Base-by-base conservation (phyloP, 2,888 invertebrate genomes). In the Eupsilia transversa region DNA sequence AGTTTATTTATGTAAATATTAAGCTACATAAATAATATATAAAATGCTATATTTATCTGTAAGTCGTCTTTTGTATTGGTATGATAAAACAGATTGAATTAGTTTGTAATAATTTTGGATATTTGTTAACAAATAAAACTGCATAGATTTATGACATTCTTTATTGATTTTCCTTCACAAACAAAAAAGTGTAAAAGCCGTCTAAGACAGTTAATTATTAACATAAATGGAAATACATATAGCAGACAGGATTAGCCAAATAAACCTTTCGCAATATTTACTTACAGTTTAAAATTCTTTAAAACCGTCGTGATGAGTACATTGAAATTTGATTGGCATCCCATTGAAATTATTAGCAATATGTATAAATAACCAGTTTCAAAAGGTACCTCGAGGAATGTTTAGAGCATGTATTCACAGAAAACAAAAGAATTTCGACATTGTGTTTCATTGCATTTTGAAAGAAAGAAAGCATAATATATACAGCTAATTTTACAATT, bases 111-210 rank as follows among this genome's bases (percentile, higher is more conserved):
- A 59, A 60, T 61, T 68, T 80, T 65, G 61, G 17, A 77, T 77
- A 43, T 65, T 72, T n/a, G n/a, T n/a, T n/a, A n/a, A 79, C 67
- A 87, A 89, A 90, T 84, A 87, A 89, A 85, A 87, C 75, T 61
- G 80, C 82, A 80, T 80, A 87, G 83, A 87, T 83, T 88, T 81
- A 91, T 91, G 92, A 92, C 90, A 91, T 90, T 92, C 91, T 95
- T 95, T 95, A 95, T 95, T 95, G 94, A 92, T 94, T 94, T 95
- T 94, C 95, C 95, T 94, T 92, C 95, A 94, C 93, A 93, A 92
- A 92, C 92, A 86, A 88, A 89, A 88, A 84, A 82, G 63, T 80
- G 65, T 74, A 72, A 63, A 70, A 77, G 76, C 77, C 71, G 79
- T 86, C 78, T 81, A 80, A 76, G 85, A 86, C 54, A 86, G 79